Base-by-base conservation (phyloP, 1,140 invertebrate species). In the Parapsyche elsis region DNA sequence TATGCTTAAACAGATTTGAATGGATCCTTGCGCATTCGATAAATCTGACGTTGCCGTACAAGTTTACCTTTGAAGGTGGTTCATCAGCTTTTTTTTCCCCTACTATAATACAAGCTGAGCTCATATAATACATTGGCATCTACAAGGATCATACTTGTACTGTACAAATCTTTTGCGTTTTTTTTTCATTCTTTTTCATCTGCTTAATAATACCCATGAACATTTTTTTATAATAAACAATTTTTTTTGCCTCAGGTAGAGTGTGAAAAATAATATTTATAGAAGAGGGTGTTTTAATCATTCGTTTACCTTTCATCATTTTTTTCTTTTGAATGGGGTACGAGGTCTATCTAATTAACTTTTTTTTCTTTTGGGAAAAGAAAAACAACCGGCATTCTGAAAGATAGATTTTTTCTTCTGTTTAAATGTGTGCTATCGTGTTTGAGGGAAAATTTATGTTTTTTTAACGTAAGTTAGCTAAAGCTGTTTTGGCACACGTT, bases 1-100 rank as follows among this genome's bases (percentile, higher is more conserved):
- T 81, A 83, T 83, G 82, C 77, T 81, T 81, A 83, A 81, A 80
- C 80, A 81, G 80, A 81, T 81, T 83, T 81, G 82, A 83, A 83
- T 83, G 79, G 76, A 46, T 71, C 76, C 59, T 53, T 19, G 76
- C 76, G 53, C 30, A 78, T 67, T 78, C 38, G 76, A 70, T 71
- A 78, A 78, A 71, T 70, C 76, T 24, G 45, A 78, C 9, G 61
- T 38, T 76, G 71, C 70, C 61, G 57, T 61, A 80, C 46, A 73
- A 73, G 53, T 75, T 78, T 79, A 67, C 44, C 64, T 70, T 74
- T 45, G 73, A 71, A 61, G 64, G 74, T 74, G 82, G 71, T 45
- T 46, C 44, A 24, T 59, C 24, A 16, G 24, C 26, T 24, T 71
- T 71, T 71, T 71, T 71, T 71, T 61, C 1, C 2, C 30, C 30